Base-by-base conservation (phyloP, 2,888 invertebrate genomes). In the Drosophila hamatofila region DNA sequence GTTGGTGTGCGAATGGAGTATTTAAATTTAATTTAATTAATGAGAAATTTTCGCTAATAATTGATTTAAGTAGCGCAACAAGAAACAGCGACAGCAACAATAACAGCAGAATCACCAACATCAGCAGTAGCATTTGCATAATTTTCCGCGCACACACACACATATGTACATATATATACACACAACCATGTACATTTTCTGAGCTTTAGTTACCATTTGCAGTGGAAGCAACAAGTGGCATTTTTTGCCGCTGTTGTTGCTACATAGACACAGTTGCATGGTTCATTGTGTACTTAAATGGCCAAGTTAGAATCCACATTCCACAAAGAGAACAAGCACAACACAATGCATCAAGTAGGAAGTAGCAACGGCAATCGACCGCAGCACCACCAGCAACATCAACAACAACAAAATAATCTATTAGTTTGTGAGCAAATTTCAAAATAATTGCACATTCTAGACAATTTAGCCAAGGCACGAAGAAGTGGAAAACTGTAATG, bases 11-110 rank as follows among this genome's bases (percentile, higher is more conserved):
- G 72, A 86, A 72, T 81, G 16, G 75, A 77, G 81, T 85, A 81
- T 88, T 89, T 89, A 83, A 84, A 75, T 77, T 77, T 80, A 82
- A 89, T 91, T 89, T 88, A 75, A 89, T 89, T 89, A 85, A 91
- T 89, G 89, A 84, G 84, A 73, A 88, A 82, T 90, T 81, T 76
- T 82, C 82, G 79, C 81, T 72, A 72, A 83, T 91, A 91, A 91
- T 90, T 91, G 89, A 83, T 90, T 90, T 86, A 88, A 83, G 83
- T 86, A 84, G 80, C 69, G 75, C 84, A 75, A 48, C 75, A 75
- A 48, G 48, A 71, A 69, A 49, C 37, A 55, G 21, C 51, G 61
- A 46, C 46, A 70, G 30, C 64, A 54, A 18, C 21, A 49, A 66
- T n/a, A 46, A 6, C 25, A 46, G 9, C 21, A 59, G 39, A 48